A percentile compares a stretch with the other conserved stretches of the same genome.
phyloP scores from a whole-genome alignment of 2,888 invertebrate species.

The Scrobipalpa atriplicella region DNA sequence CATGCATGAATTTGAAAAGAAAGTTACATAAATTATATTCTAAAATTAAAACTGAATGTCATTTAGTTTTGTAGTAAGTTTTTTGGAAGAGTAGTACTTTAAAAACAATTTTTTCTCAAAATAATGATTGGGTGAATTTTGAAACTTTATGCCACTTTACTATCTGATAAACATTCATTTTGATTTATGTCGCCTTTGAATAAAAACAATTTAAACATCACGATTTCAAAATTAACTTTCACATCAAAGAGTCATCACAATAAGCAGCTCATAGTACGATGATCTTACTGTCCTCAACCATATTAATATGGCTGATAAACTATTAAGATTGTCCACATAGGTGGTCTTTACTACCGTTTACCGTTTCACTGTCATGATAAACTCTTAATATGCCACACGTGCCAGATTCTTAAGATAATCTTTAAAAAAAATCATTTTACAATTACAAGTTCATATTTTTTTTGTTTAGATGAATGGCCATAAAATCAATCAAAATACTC shows the following conservation, averaged over 20 bases:
- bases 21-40: no score
- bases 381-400: conserved; percentile 55
- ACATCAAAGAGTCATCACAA: conserved; percentile 32
- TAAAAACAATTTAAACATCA: conserved; percentile 39
- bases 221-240: conserved; percentile 48
- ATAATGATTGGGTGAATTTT: no score
- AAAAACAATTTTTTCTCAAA: no score
- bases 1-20: no score
- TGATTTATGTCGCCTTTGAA: no score
- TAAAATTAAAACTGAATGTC: no score
- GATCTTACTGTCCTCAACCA: background rate
- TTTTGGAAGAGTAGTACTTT: no score
- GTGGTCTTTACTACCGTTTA: conserved; percentile 67
- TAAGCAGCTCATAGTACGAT: conserved; percentile 27
- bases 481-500: background rate
- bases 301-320: conserved; percentile 56
- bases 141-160: no score
- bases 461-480: background rate
- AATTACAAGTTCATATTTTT: background rate
- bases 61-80: no score
- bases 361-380: conserved; percentile 48
- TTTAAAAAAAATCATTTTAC: background rate
- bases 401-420: conserved; percentile 40
- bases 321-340: conserved; percentile 60
- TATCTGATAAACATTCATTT: no score